Conservation (phyloP, 2,113 vertebrate species). For the Clarias magur region DNA sequence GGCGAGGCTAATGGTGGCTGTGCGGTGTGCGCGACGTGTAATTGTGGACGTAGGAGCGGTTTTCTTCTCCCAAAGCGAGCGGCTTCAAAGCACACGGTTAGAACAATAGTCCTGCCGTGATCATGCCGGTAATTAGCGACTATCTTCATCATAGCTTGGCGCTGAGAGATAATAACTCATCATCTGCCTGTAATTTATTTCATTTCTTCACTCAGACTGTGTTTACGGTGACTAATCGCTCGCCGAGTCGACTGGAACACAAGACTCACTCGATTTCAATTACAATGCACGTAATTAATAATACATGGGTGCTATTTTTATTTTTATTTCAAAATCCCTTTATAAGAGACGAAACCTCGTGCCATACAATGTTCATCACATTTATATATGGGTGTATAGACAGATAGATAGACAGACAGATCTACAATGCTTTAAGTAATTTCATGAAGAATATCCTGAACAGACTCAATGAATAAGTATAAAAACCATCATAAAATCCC, state of each 20-base stretch:
- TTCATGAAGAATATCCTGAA: too few relatives aligned
- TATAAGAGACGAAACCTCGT: too few relatives aligned
- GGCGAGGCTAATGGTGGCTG: conserved; percentile 24
- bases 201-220: conserved; percentile 65
- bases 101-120: conserved; percentile 37
- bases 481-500: not conserved
- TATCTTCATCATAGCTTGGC: conserved; percentile 61
- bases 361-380: not conserved
- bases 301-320: not conserved
- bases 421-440: too few relatives aligned
- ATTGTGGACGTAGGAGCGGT: conserved; percentile 25
- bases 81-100: conserved; percentile 55
- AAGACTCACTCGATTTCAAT: conserved; percentile 69
- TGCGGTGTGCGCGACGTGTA: not conserved
- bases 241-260: conserved; percentile 52
- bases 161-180: conserved; percentile 70
- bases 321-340: not conserved
- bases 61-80: conserved; percentile 30
- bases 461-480: too few relatives aligned
- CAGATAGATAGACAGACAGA: not conserved
- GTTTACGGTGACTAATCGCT: conserved; percentile 71
- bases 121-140: conserved; percentile 73
- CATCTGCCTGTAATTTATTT: conserved; percentile 70
- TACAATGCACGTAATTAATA: conserved; percentile 71
- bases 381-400: not conserved